Evolutionary conservation across 2,888 invertebrate genomes (phyloP).

Genomic region (Tridacna gigas): DNA sequence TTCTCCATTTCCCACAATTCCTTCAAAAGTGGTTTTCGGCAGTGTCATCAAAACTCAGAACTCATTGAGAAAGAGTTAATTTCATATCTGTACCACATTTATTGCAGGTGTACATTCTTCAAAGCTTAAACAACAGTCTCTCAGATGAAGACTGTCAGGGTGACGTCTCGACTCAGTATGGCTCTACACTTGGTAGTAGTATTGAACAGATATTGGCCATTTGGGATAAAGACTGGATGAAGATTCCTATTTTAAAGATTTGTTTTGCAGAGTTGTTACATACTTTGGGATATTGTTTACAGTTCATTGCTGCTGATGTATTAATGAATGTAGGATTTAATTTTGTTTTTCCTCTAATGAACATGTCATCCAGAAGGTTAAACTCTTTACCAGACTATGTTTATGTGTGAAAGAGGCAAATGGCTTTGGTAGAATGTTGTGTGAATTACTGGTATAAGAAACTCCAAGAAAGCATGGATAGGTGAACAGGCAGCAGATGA

Average conservation of each 20-base stretch:
- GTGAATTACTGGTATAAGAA: too few species aligned
- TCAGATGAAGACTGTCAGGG: slow-evolving; percentile 10
- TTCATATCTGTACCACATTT: too few species aligned
- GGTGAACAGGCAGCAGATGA: too few species aligned
- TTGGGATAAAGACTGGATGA: slow-evolving; percentile 7
- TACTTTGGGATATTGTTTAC: slow-evolving; percentile 50
- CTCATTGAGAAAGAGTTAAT: too few species aligned
- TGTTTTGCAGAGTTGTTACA: slow-evolving; percentile 62
- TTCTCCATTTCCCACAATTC: not conserved
- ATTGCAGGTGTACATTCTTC: slow-evolving; percentile 29
- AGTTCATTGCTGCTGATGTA: slow-evolving; percentile 1
- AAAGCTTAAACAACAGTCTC: slow-evolving; percentile 43
- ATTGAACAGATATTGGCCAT: slow-evolving; percentile 46
- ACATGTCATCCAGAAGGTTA: too few species aligned
- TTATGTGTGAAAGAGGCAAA: too few species aligned
- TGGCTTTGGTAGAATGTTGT: too few species aligned
- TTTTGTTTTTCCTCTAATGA: not conserved
- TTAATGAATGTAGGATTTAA: slow-evolving; percentile 13
- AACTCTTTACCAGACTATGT: too few species aligned
- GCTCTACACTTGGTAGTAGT: slow-evolving; percentile 34
- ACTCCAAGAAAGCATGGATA: too few species aligned
- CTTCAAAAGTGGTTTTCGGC: not conserved
- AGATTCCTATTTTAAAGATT: not conserved
- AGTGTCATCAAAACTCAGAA: not conserved
- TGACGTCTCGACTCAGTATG: slow-evolving; percentile 29